phyloP scores from a whole-genome alignment of 2,797 vertebrate species.

The Mormyrops attenuatus region DNA sequence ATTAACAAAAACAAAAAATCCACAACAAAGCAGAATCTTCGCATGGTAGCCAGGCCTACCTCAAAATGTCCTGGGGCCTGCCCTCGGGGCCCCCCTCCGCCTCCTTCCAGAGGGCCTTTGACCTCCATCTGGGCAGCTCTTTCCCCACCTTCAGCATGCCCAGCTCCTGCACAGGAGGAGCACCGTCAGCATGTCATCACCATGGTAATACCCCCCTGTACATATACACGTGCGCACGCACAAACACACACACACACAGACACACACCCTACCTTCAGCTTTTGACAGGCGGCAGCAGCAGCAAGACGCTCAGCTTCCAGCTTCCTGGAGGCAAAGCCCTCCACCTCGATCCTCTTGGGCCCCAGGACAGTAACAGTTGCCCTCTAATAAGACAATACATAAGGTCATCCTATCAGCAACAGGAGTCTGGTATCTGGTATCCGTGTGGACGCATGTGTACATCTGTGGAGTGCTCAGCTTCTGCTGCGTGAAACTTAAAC shows the following conservation, averaged over 20 bases:
- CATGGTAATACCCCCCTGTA: neutral
- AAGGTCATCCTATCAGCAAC: neutral
- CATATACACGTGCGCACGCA: neutral
- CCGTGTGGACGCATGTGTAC: neutral
- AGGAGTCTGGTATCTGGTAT: neutral
- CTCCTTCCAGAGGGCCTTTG: conserved; percentile 41
- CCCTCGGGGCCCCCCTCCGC: conserved; percentile 48
- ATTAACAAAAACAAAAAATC: neutral
- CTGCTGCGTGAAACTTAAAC: neutral
- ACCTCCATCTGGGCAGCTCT: conserved; percentile 61
- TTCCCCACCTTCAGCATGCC: conserved; percentile 80
- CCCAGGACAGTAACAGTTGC: conserved; percentile 80
- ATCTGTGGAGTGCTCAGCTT: neutral
- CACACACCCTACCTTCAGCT: conserved; percentile 68
- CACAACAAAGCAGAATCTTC: neutral
- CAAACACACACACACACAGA: neutral
- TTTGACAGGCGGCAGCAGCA: conserved; percentile 82
- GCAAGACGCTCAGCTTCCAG: conserved; percentile 79
- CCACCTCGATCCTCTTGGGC: conserved; percentile 80
- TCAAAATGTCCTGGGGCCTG: neutral
- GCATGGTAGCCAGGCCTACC: conserved; percentile 13
- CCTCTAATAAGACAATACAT: conserved; percentile 60
- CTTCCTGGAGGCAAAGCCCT: conserved; percentile 79
- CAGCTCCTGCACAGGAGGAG: conserved; percentile 64
- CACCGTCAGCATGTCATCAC: neutral